A percentile compares a stretch with the other conserved stretches of the same genome.
Evolutionary conservation across 2,797 vertebrate genomes (phyloP).

Genomic region (Notolabrus celidotus): DNA sequence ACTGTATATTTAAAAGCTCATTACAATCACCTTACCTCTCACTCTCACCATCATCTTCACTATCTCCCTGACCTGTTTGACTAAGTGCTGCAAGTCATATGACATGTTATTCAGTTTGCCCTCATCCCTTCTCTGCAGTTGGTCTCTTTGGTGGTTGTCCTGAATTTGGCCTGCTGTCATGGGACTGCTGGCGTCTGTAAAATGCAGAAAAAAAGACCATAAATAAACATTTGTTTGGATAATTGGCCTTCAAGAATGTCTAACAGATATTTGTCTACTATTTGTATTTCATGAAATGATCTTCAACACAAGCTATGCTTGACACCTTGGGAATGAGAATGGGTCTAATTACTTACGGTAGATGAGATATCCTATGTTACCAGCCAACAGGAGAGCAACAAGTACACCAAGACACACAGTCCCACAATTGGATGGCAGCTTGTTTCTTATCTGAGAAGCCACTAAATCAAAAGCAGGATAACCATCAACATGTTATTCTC

Average conservation of each 20-base stretch:
- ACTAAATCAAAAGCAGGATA: constrained; percentile 9
- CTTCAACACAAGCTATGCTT: too few species aligned
- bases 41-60: constrained; percentile 15
- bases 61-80: not conserved
- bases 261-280: accelerated
- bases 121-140: too few species aligned
- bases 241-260: not conserved
- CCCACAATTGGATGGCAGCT: not conserved
- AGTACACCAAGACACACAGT: constrained; percentile 43
- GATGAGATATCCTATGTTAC: constrained; percentile 55
- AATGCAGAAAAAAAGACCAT: not conserved
- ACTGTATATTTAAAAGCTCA: not conserved
- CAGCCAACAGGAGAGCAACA: constrained; percentile 45
- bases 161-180: not conserved
- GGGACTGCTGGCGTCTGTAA: constrained; percentile 40
- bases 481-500: too few species aligned
- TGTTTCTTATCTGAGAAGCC: not conserved
- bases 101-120: constrained; percentile 5
- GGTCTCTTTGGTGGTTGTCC: not conserved
- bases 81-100: constrained; percentile 3
- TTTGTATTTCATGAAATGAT: too few species aligned
- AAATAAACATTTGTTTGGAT: not conserved
- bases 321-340: too few species aligned
- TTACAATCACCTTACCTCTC: not conserved
- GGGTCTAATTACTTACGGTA: constrained; percentile 46